phyloP scores from a whole-genome alignment of 2,888 invertebrate genomes.

The Brachycybe producta region DNA sequence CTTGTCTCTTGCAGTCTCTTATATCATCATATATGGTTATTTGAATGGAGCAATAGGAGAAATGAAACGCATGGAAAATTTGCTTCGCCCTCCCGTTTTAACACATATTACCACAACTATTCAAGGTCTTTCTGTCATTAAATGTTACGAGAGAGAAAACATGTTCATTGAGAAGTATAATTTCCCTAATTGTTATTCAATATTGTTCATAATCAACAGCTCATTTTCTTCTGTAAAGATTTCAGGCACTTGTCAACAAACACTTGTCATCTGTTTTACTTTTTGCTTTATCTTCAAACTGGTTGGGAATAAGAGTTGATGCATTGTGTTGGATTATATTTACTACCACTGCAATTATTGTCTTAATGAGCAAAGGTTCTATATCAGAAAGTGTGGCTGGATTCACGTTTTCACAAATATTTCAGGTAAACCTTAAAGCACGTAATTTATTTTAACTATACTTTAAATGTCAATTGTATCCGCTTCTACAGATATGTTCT shows the following conservation, averaged over 20 bases:
- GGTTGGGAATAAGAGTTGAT: constrained; percentile 38
- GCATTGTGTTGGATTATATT: constrained; percentile 33
- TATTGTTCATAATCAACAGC: too few relatives aligned
- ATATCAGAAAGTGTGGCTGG: constrained; percentile 37
- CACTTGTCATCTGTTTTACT: constrained; percentile 36
- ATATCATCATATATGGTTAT: background rate
- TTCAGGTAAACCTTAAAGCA: too few relatives aligned
- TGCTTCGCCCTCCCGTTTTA: constrained; percentile 40
- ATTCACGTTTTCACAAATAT: constrained; percentile 40
- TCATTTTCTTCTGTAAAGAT: constrained; percentile 28
- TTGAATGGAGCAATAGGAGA: constrained; percentile 29
- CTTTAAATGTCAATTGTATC: too few relatives aligned
- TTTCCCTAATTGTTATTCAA: too few relatives aligned
- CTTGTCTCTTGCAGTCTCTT: constrained; percentile 4
- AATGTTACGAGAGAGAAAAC: constrained; percentile 36
- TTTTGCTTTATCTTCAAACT: constrained; percentile 36
- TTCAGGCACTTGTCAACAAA: constrained; percentile 33
- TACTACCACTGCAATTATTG: constrained; percentile 35
- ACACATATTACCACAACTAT: constrained; percentile 40
- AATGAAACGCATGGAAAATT: constrained; percentile 38
- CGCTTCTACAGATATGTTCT: constrained; percentile 26
- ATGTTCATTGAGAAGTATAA: constrained; percentile 32
- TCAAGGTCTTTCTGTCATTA: constrained; percentile 40
- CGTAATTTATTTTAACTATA: too few relatives aligned
- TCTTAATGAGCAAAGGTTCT: constrained; percentile 33